phyloP scores from a whole-genome alignment of 2,888 invertebrate species.

The Tiliacea aurago region DNA sequence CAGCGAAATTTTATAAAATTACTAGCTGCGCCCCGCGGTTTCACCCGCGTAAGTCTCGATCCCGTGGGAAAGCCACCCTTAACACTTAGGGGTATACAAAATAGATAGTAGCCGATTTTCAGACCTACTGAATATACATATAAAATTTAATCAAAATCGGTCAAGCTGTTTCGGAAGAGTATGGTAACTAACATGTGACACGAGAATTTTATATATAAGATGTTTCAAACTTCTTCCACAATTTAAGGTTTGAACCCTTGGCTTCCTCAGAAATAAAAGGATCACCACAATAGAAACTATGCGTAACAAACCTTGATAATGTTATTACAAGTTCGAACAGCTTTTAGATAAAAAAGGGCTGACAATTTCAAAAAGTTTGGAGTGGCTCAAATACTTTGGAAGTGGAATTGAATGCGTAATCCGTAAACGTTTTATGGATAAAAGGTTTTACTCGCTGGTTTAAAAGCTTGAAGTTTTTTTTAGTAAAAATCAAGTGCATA shows the following conservation, averaged over 20 bases:
- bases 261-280: neutral
- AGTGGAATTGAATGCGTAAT: constrained; percentile 53
- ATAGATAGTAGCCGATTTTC: too few relatives aligned
- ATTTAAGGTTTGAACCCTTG: neutral
- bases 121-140: too few relatives aligned
- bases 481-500: constrained; percentile 42
- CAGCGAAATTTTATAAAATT: too few relatives aligned
- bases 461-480: constrained; percentile 20
- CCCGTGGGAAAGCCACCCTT: too few relatives aligned
- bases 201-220: too few relatives aligned
- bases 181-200: too few relatives aligned
- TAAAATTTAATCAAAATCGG: too few relatives aligned
- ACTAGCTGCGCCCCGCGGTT: too few relatives aligned
- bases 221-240: neutral
- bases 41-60: too few relatives aligned
- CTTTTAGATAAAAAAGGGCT: constrained; percentile 9
- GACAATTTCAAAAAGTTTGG: constrained; percentile 24
- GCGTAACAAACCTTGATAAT: constrained; percentile 18
- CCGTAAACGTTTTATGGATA: constrained; percentile 30
- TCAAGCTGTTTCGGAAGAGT: too few relatives aligned
- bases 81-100: too few relatives aligned
- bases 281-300: constrained; percentile 2
- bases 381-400: constrained; percentile 46
- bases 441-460: constrained; percentile 27
- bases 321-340: constrained; percentile 8